Percentiles rank a stretch among this genome's conserved stretches.
phyloP scores from a whole-genome alignment of 2,113 vertebrate species.

The Telmatochromis bifrenatus region DNA sequence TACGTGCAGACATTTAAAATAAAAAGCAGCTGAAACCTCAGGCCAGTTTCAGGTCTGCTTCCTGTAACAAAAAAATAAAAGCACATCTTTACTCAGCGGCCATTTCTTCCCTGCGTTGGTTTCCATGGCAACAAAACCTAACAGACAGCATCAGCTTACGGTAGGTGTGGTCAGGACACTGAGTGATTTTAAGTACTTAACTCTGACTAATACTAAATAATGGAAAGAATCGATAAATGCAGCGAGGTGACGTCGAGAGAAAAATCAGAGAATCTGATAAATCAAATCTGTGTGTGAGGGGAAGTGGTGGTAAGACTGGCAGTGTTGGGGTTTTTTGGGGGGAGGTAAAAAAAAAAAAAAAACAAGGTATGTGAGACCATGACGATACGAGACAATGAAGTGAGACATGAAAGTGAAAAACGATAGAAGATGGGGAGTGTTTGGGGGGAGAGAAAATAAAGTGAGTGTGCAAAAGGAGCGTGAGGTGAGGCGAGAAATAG shows the following conservation, averaged over 20 bases:
- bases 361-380: background rate
- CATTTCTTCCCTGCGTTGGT: conserved; percentile 9
- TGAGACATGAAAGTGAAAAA: conserved; percentile 34
- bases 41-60: conserved; percentile 16
- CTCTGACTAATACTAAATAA: conserved; percentile 39
- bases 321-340: background rate
- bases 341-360: background rate
- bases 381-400: background rate
- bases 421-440: background rate
- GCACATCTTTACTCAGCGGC: background rate
- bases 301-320: background rate
- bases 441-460: background rate
- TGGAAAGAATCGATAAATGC: conserved; percentile 26
- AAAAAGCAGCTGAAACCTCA: background rate
- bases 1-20: background rate
- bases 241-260: background rate
- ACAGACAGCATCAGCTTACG: conserved; percentile 8
- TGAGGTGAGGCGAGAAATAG: conserved; percentile 13
- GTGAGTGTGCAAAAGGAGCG: conserved; percentile 28
- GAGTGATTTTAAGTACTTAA: conserved; percentile 36
- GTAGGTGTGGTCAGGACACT: conserved; percentile 4
- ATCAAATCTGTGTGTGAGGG: conserved; percentile 2
- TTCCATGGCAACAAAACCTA: conserved; percentile 46
- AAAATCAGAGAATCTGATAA: background rate
- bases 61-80: background rate